A percentile compares a stretch with the other conserved stretches of the same genome.
phyloP scores from a whole-genome alignment of 2,888 invertebrate genomes.

The Erebia epiphron region DNA sequence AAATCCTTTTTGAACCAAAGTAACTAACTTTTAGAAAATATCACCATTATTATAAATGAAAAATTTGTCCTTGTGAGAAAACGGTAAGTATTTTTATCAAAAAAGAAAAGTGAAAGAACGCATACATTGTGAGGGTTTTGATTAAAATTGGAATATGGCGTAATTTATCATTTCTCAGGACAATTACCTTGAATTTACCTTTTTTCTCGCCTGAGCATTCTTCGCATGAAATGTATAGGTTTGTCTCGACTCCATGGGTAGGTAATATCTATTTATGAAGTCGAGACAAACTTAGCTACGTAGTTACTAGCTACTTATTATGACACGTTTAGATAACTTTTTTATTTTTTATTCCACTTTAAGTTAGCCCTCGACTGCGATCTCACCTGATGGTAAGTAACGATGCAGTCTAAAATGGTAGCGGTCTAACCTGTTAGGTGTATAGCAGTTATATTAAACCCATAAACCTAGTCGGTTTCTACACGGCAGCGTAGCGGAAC shows the following conservation, averaged over 20 bases:
- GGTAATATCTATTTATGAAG: not conserved
- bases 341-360: no score
- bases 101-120: conserved; percentile 10
- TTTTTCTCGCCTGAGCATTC: conserved; percentile 1
- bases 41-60: conserved; percentile 4
- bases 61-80: conserved; percentile 3
- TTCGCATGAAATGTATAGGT: not conserved
- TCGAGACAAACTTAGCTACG: not conserved
- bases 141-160: conserved; percentile 18
- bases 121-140: conserved; percentile 13
- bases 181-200: conserved; percentile 18
- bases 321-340: no score
- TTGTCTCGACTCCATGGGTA: not conserved
- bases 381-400: no score
- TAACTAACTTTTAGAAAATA: not conserved
- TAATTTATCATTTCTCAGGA: conserved; percentile 15
- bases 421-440: no score
- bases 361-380: no score
- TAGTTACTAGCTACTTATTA: no score
- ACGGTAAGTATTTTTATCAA: not conserved
- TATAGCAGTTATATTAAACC: no score
- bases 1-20: not conserved
- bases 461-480: no score
- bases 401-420: no score
- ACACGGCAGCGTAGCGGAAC: no score